Base-by-base conservation (phyloP, 2,113 vertebrate species). In the Datnioides undecimradiatus region DNA sequence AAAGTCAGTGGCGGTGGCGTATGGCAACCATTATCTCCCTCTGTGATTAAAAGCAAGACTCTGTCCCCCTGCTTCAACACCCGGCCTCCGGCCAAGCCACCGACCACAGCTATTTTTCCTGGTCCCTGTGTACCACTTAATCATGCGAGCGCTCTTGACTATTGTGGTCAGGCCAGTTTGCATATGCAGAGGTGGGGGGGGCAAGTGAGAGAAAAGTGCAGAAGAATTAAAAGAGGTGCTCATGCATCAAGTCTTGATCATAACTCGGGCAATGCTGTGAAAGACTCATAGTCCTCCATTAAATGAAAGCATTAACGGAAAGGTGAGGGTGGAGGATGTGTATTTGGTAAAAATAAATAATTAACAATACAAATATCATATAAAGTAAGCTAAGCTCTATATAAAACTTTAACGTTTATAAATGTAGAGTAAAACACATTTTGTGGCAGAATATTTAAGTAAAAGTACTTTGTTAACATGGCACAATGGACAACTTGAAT, bases 21-120 rank as follows among this genome's bases (percentile, higher is more conserved):
- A 91, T 97, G 95, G 94, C 92, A 94, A 88, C 23, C 69, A 96
- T 96, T 96, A 96, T 93, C 90, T 92, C 82, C 82, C 80, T 82
- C 77, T 80, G 65, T 96, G 96, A 97, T 97, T 95, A 96, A 96
- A 97, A 96, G 90, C 52, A 21, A 95, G 77, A 93, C 91, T 93
- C 90, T 92, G 84, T 92, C 80, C 79, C 91, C 73, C 21, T 41
- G 69, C 70, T 46, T 86, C 67, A 72, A 87, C 54, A 71, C 76
- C 57, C 66, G 19, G 81, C 82, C 83, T 75, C 87, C 34, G 40
- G 87, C 91, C 82, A 93, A 96, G 91, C 94, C 94, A 84, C 92
- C 88, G 90, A 96, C 96, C 95, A 93, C 96, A 96, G 91, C 70
- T 93, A 94, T 96, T 95, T 95, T 78, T 82, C 43, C 88, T 91